Evolutionary conservation across 2,113 vertebrate species (phyloP).

Genomic region (Verasper variegatus): DNA sequence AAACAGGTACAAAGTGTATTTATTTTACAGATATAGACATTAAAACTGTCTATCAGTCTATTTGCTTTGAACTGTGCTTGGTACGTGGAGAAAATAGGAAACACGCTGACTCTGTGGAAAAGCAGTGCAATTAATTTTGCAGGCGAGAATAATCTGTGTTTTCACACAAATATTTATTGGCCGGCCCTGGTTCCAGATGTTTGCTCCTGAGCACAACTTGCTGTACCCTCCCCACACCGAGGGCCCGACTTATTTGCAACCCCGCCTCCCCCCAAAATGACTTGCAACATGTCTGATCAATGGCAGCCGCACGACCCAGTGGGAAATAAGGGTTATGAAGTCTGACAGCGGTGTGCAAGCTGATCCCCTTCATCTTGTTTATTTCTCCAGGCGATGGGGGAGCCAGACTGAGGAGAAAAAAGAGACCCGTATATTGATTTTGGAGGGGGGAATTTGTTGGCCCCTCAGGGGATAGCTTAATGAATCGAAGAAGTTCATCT

Average conservation of each 20-base stretch:
- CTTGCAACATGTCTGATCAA: conserved; percentile 65
- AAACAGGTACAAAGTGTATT: too few species aligned
- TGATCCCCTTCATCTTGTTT: conserved; percentile 75
- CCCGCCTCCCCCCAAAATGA: conserved; percentile 18
- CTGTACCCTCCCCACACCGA: background rate
- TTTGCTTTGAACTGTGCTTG: too few species aligned
- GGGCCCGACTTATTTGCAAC: conserved; percentile 16
- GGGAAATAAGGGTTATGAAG: conserved; percentile 80
- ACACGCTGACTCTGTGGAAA: too few species aligned
- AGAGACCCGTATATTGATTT: conserved; percentile 75
- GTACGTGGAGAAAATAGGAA: too few species aligned
- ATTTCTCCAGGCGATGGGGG: conserved; percentile 69
- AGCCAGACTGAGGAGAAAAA: conserved; percentile 58
- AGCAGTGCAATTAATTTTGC: too few species aligned
- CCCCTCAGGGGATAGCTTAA: conserved; percentile 66
- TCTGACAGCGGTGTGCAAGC: conserved; percentile 62
- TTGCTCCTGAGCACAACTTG: conserved; percentile 5
- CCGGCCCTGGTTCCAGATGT: conserved; percentile 38
- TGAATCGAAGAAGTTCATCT: conserved; percentile 71
- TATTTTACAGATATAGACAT: too few species aligned
- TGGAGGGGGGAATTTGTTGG: conserved; percentile 43
- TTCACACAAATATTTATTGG: too few species aligned
- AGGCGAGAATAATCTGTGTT: too few species aligned
- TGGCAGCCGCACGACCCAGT: conserved; percentile 55
- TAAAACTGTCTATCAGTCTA: too few species aligned